Evolutionary conservation across 1,140 invertebrate genomes (phyloP).

Genomic region (Cydia pomonella): DNA sequence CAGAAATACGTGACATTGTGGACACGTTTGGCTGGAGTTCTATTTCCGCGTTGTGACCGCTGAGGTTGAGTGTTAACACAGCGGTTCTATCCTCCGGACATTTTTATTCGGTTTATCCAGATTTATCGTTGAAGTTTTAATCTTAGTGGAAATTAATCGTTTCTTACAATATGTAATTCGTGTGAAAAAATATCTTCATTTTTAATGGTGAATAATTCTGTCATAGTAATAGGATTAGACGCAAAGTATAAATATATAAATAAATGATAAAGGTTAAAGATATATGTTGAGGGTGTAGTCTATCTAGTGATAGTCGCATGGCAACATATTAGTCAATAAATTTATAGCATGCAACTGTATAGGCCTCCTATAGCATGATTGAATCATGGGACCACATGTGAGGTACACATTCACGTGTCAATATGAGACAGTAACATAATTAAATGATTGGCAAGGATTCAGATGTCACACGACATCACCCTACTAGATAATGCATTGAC

Average conservation of each 20-base stretch:
- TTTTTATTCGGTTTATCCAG: background rate
- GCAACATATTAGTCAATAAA: too few species aligned
- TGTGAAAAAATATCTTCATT: background rate
- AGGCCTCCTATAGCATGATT: background rate
- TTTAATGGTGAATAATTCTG: too few species aligned
- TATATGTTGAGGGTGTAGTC: too few species aligned
- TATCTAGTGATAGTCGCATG: too few species aligned
- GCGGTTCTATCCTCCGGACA: constrained; percentile 7
- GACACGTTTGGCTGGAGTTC: constrained; percentile 48
- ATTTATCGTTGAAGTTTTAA: constrained; percentile 12
- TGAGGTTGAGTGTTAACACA: constrained; percentile 38
- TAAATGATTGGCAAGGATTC: constrained; percentile 9
- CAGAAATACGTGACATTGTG: constrained; percentile 67
- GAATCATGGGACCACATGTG: background rate
- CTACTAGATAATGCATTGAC: background rate
- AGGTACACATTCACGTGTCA: constrained; percentile 7
- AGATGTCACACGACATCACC: constrained; percentile 9
- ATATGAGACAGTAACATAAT: constrained; percentile 4
- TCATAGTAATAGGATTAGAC: too few species aligned
- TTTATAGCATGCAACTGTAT: background rate
- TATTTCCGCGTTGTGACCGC: constrained; percentile 57
- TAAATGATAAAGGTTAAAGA: too few species aligned
- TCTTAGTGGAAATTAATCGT: background rate
- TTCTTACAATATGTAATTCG: background rate
- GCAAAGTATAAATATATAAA: too few species aligned